Base-by-base conservation (phyloP, 2,113 vertebrate species). In the Haplochromis vanheusdeni region DNA sequence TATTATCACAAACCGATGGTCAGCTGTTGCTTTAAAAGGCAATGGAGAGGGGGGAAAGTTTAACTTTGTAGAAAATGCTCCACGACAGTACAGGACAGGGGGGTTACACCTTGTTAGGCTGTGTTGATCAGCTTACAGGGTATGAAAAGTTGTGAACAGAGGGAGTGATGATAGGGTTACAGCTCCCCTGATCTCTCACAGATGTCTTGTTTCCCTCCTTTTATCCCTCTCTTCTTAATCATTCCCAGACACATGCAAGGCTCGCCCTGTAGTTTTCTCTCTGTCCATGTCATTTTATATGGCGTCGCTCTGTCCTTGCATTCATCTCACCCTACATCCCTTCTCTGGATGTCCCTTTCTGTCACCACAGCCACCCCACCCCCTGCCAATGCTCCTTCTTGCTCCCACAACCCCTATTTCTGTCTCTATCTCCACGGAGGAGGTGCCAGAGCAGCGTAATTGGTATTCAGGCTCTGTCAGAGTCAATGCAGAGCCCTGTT, bases 381-480 rank as follows among this genome's bases (percentile, higher is more conserved):
- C n/a, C 9, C 12, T 2, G 7, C 79, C 8, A 3, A 83, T 42
- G 7, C 88, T 82, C 42, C 49, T 73, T 37, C 42, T 86, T 81
- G 79, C 90, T 91, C 89, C 77, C 87, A 87, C 90, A 90, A 87
- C 90, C 81, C 91, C 79, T 87, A 82, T 90, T 90, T 90, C 87
- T 88, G 84, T 92, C 83, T 89, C 79, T 55, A 79, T 89, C 89
- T 89, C 52, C 40, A 73, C 35, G 60, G 85, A 93, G 87, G 87
- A 90, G 89, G 86, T 91, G 92, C 89, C 93, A 86, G 84, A 84
- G 49, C 82, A 84, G 85, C 68, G 80, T 92, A 90, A 94, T 95
- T 95, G 94, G 94, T 94, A 96, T 96, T 95, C 94, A 87, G 79
- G 80, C 80, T 87, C 91, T 85, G 88, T 94, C 91, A 83, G 79